Base-by-base conservation (phyloP, 1,140 invertebrate species). In the Watersipora subatra region DNA sequence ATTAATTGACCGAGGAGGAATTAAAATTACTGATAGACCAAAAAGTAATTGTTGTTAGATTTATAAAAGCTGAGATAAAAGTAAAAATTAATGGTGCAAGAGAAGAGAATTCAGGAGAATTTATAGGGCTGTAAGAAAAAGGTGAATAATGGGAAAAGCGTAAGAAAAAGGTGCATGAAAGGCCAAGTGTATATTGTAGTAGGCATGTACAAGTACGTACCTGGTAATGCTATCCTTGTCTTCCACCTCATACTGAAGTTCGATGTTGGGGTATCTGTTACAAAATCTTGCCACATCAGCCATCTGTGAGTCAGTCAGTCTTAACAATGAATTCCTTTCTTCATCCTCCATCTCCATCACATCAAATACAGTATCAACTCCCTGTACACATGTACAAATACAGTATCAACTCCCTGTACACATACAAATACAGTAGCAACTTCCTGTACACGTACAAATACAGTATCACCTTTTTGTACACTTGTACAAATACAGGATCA, bases 251-350 rank as follows among this genome's bases (percentile, higher is more conserved):
- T 95, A 97, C 0, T 87, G 88, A 68, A 99, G 85, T 74, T 99
- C 96, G 71, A 99, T 97, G 78, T 98, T 98, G 0, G 97, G 97
- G 81, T 99, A 99, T 66, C 93, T 84, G 82, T 99, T 99, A 76
- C 95, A 99, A 83, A 99, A 99, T 58, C 90, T 84, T 0, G 95
- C 96, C 0, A 99, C 95, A 79, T 99, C 95, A 0, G 90, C 89
- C 88, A 98, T 94, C 81, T 99, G 89, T 0, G 83, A 71, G 57
- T 94, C 88, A 0, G 84, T 86, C 67, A 99, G 80, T 73, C 92
- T 87, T 46, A 99, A 79, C 12, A 99, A 79, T 66, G 88, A 86
- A 64, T 87, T 88, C 28, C 97, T 84, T 26, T 93, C 93, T 12
- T 91, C 88, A 78, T 99, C 95, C 73, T 99, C 96, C 68, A 99